phyloP scores from a whole-genome alignment of 2,888 invertebrate species.

The Euphydryas editha region DNA sequence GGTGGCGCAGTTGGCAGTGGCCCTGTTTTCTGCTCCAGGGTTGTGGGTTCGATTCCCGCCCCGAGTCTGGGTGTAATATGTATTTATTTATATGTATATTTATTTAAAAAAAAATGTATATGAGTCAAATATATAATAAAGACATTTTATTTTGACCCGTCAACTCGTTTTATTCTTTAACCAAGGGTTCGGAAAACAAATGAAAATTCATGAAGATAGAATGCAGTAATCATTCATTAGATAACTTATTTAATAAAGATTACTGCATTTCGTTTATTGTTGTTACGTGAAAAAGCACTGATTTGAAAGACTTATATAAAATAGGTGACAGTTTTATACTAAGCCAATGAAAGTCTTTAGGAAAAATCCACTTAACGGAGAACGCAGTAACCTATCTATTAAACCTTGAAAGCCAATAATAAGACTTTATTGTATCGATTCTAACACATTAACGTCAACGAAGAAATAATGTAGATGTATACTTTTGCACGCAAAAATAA shows the following conservation, averaged over 20 bases:
- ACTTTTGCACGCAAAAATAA: neutral
- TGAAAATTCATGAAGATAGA: no score
- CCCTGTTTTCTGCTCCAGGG: no score
- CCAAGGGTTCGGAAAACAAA: neutral
- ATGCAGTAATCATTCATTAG: no score
- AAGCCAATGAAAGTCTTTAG: conserved; percentile 33
- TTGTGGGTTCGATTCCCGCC: no score
- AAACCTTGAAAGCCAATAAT: conserved; percentile 37
- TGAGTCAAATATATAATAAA: neutral
- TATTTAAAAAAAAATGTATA: no score
- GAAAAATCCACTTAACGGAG: conserved; percentile 31
- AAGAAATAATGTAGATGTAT: conserved; percentile 6
- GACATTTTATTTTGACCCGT: conserved; percentile 2
- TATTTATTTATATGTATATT: no score
- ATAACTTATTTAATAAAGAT: no score
- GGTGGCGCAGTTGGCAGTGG: no score
- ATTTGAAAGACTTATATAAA: neutral
- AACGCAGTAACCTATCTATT: conserved; percentile 30
- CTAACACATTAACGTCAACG: conserved; percentile 12
- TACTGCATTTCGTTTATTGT: no score
- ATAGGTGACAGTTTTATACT: conserved; percentile 19
- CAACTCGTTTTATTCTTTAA: neutral
- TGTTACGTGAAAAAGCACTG: neutral
- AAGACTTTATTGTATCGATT: conserved; percentile 33
- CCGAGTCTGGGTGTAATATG: no score